phyloP scores from a whole-genome alignment of 2,888 invertebrate species.

The Stenoptilia bipunctidactyla region DNA sequence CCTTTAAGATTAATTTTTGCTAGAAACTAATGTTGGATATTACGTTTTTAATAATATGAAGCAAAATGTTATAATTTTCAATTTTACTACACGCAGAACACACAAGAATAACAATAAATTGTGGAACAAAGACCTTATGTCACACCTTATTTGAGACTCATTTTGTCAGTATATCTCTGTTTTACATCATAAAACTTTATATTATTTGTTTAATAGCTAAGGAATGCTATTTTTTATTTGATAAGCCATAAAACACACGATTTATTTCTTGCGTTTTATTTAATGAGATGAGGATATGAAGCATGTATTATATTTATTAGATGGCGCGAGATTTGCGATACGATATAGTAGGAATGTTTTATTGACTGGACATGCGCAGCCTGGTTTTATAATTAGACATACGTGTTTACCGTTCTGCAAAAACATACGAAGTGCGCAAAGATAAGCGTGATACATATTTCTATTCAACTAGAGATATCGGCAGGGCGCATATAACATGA shows the following conservation, averaged over 20 bases:
- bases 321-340: no score
- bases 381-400: no score
- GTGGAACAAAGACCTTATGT: conserved; percentile 51
- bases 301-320: no score
- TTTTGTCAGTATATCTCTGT: conserved; percentile 46
- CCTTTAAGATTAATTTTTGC: conserved; percentile 19
- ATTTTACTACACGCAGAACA: conserved; percentile 57
- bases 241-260: conserved; percentile 18
- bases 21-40: conserved; percentile 11
- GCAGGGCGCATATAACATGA: no score
- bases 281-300: no score
- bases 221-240: conserved; percentile 22
- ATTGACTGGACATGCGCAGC: no score
- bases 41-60: conserved; percentile 16
- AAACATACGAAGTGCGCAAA: no score
- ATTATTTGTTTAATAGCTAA: conserved; percentile 25
- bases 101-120: conserved; percentile 55
- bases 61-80: conserved; percentile 52
- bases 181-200: conserved; percentile 21
- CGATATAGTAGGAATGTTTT: no score
- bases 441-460: no score
- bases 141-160: conserved; percentile 54
- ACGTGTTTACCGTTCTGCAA: no score
- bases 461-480: no score
- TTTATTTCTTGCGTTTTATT: no score